Conservation (phyloP, 1,140 invertebrate species). For the Solen grandis region DNA sequence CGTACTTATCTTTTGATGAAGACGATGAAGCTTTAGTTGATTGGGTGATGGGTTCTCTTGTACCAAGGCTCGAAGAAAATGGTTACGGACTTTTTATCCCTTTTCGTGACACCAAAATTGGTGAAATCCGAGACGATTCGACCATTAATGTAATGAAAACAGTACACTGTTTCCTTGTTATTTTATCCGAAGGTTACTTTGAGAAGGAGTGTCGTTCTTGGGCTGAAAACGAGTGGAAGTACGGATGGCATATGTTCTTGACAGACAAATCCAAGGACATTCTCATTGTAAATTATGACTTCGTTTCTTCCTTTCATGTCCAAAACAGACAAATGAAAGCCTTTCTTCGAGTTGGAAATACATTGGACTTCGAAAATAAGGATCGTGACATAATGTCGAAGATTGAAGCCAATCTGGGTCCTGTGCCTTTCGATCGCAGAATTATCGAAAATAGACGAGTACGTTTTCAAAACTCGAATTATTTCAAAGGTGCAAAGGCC, state of each 20-base stretch:
- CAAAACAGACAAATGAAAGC: conserved; percentile 20
- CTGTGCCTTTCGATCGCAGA: too few relatives aligned
- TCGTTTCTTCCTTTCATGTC: conserved; percentile 17
- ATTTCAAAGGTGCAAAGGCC: too few relatives aligned
- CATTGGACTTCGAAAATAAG: conserved; percentile 12
- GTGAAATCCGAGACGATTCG: conserved; percentile 4
- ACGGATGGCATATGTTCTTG: conserved; percentile 21
- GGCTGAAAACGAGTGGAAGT: conserved; percentile 46
- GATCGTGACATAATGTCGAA: conserved; percentile 16
- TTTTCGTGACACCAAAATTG: neutral
- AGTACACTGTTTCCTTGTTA: too few relatives aligned
- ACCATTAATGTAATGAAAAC: too few relatives aligned
- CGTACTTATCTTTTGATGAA: conserved; percentile 29
- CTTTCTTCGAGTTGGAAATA: conserved; percentile 23
- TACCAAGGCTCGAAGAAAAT: neutral
- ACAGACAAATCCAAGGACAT: neutral
- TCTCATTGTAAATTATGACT: conserved; percentile 34
- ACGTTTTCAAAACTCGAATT: too few relatives aligned
- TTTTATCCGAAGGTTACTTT: too few relatives aligned
- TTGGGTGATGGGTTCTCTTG: conserved; percentile 17
- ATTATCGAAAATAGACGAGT: too few relatives aligned
- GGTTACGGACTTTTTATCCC: conserved; percentile 12
- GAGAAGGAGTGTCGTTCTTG: conserved; percentile 5
- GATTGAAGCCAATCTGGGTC: conserved; percentile 23
- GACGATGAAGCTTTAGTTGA: neutral